Conservation (phyloP, 2,113 vertebrate species). For the Siphamia tubifer region DNA sequence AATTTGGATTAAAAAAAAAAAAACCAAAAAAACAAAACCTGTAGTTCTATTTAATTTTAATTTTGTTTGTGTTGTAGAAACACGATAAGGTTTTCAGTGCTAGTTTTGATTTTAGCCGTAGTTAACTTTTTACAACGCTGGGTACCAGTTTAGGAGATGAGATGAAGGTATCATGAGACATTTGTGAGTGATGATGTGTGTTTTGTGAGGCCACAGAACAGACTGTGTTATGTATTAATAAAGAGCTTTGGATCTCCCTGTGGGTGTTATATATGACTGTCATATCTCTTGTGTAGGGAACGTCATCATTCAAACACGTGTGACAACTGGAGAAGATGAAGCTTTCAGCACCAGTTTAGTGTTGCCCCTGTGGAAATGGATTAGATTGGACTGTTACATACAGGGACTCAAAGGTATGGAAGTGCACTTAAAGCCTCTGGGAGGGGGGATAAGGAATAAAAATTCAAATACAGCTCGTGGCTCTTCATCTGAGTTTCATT, state of each 20-base stretch:
- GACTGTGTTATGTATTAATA: conserved; percentile 49
- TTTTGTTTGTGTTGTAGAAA: no score
- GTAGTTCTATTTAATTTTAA: no score
- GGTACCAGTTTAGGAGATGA: conserved; percentile 8
- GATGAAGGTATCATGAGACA: background rate
- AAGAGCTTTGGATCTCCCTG: conserved; percentile 35
- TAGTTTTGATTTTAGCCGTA: no score
- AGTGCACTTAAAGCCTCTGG: background rate
- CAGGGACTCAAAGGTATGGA: conserved; percentile 82
- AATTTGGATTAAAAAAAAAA: no score
- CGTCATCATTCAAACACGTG: conserved; percentile 86
- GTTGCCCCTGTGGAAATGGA: conserved; percentile 86
- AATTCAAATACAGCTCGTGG: conserved; percentile 13
- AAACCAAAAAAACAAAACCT: no score
- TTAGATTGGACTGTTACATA: conserved; percentile 86
- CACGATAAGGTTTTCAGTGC: no score
- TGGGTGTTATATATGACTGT: conserved; percentile 47
- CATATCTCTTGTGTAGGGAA: conserved; percentile 75
- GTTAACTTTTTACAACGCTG: no score
- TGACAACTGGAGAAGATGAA: conserved; percentile 80
- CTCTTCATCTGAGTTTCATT: conserved; percentile 3
- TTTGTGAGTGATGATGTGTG: conserved; percentile 48
- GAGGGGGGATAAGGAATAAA: background rate
- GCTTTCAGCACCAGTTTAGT: conserved; percentile 80
- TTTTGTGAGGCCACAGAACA: conserved; percentile 31